These are phyloP conservation scores for Drosophila willistoni DNA, from an alignment of 1,140 invertebrate genomes.

Conservation along the genomic window DNA sequence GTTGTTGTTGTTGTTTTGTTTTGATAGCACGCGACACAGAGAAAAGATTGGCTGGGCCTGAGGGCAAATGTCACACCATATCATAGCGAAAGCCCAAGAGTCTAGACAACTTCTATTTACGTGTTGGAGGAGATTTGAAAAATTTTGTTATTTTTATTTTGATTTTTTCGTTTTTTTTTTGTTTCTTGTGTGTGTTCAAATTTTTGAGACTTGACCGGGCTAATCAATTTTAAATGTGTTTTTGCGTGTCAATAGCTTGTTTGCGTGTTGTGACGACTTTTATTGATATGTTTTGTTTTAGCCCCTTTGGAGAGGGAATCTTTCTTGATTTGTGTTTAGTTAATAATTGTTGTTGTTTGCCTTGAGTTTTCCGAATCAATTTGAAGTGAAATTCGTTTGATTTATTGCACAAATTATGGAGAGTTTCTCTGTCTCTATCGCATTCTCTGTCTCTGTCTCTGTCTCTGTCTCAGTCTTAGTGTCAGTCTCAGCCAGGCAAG, in stretches of 20 bases:
- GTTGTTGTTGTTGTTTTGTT: not conserved
- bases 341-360: slow-evolving; percentile 70
- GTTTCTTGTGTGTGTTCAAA: not conserved
- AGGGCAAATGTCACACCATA: slow-evolving; percentile 69
- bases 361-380: slow-evolving; percentile 62
- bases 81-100: slow-evolving; percentile 20
- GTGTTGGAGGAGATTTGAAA: slow-evolving; percentile 54
- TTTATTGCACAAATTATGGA: slow-evolving; percentile 81
- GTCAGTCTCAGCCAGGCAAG: slow-evolving; percentile 22
- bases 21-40: slow-evolving; percentile 71
- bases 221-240: slow-evolving; percentile 82
- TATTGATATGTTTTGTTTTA: slow-evolving; percentile 73
- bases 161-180: too few relatives aligned
- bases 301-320: slow-evolving; percentile 19
- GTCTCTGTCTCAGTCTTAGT: slow-evolving; percentile 26
- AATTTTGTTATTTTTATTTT: slow-evolving; percentile 28
- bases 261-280: slow-evolving; percentile 75
- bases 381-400: slow-evolving; percentile 79
- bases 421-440: slow-evolving; percentile 45
- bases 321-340: slow-evolving; percentile 48
- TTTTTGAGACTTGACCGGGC: slow-evolving; percentile 49
- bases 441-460: slow-evolving; percentile 32
- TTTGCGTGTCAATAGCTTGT: slow-evolving; percentile 81
- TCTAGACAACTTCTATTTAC: slow-evolving; percentile 13
- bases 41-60: slow-evolving; percentile 11